These are phyloP conservation scores for Podotricha telesiphe DNA, from an alignment of 2,888 invertebrate species.

Conservation along the genomic window DNA sequence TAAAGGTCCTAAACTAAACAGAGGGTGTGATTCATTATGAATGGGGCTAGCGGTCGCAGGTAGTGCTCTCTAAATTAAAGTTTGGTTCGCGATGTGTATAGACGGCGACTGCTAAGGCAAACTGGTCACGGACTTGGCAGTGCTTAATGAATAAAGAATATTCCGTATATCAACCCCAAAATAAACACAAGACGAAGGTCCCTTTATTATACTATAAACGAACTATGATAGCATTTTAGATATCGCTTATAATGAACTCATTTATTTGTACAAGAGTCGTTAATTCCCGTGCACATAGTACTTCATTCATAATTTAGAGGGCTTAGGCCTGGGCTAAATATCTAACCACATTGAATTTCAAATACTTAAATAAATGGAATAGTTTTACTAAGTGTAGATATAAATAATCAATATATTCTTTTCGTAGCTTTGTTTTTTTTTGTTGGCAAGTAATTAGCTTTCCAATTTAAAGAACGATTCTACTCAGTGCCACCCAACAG, in stretches of 20 bases:
- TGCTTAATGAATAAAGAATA: conserved; percentile 81
- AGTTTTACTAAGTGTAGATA: neutral
- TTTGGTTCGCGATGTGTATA: conserved; percentile 70
- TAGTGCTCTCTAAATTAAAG: conserved; percentile 74
- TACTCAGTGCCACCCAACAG: conserved; percentile 69
- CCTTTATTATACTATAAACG: conserved; percentile 67
- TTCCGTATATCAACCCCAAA: conserved; percentile 63
- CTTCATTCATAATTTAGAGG: neutral
- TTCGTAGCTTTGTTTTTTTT: conserved; percentile 48
- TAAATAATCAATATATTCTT: conserved; percentile 3
- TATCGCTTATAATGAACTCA: conserved; percentile 31
- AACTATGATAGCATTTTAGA: conserved; percentile 43
- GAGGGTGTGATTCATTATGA: conserved; percentile 74
- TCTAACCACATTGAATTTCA: neutral
- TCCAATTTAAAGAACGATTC: conserved; percentile 74
- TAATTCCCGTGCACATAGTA: rapidly evolving
- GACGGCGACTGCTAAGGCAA: conserved; percentile 65
- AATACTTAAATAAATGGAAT: neutral
- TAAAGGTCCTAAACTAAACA: conserved; percentile 65
- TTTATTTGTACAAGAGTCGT: neutral
- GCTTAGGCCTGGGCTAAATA: neutral
- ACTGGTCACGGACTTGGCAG: conserved; percentile 70
- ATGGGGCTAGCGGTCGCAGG: conserved; percentile 67
- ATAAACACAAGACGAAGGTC: conserved; percentile 55
- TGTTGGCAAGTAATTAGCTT: conserved; percentile 77